Base-by-base conservation (phyloP, 2,888 invertebrate genomes). In the Oscheius sp. region DNA sequence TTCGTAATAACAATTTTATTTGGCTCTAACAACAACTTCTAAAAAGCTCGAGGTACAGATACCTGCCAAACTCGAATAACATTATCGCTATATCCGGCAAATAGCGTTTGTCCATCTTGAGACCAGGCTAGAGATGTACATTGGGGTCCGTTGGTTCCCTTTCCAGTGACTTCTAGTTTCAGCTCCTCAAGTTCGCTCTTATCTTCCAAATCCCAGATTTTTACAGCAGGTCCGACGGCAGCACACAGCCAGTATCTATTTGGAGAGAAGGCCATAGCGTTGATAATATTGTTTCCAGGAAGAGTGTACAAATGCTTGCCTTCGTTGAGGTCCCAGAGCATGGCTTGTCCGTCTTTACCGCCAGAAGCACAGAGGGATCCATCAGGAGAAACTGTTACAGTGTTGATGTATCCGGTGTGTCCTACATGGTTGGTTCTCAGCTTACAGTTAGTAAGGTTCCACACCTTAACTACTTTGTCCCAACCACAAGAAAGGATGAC, bases 201-300 rank as follows among this genome's bases (percentile, higher is more conserved):
- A 90, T 94, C 95, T 90, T 98, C 97, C 89, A 98, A 91, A 90
- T 99, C 97, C 97, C 97, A 98, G 88, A 98, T 97, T 90, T 96
- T 96, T 88, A 98, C 96, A 83, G 93, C 93, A 76, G 96, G 94
- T 84, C 97, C 97, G 86, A 94, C 96, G 25, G 98, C 98, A 87
- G 96, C 98, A 89, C 98, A 98, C 78, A 99, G 91, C 98, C 98
- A 98, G 88, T 98, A 98, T 74, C 80, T 86, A 90, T 98, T 98
- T 75, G 98, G 98, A 76, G 96, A 96, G 92, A 99, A 98, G 91
- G 95, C 95, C 84, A 98, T 90, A 4, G 97, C 93, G 84, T 96
- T 96, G 89, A 98, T 97, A 88, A 94, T 93, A 88, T 96, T 96
- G 89, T 95, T 96, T 89, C 97, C 97, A 88, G 96, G 96, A 86